Conservation (phyloP, 2,113 vertebrate species). For the Megaptera novaeangliae region DNA sequence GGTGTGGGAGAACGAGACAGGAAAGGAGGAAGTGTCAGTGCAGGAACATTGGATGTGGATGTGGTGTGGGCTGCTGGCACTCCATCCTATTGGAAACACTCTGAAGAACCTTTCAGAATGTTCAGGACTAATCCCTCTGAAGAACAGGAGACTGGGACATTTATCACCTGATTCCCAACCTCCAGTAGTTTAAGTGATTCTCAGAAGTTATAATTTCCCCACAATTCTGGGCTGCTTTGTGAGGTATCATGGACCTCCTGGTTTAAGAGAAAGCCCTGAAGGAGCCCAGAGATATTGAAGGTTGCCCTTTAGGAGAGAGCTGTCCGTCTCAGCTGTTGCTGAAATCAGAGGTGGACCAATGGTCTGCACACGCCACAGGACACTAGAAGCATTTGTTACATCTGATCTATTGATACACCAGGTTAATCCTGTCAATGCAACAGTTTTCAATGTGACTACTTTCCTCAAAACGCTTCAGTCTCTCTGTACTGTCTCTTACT, state of each 20-base stretch:
- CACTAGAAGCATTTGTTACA: too few relatives aligned
- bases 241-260: neutral
- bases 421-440: neutral
- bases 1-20: neutral
- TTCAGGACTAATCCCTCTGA: neutral
- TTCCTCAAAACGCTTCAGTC: too few relatives aligned
- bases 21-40: neutral
- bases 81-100: neutral
- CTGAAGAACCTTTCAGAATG: neutral
- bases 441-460: too few relatives aligned
- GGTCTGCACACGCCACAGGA: rapidly evolving
- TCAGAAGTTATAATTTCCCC: neutral
- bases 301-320: neutral
- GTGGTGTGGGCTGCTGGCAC: neutral
- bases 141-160: neutral
- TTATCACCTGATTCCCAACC: neutral
- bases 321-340: neutral
- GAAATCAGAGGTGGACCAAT: neutral
- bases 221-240: neutral
- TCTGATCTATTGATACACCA: neutral
- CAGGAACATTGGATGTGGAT: neutral
- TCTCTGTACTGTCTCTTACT: neutral
- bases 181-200: neutral
- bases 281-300: neutral
- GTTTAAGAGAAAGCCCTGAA: neutral